Evolutionary conservation across 2,797 vertebrate genomes (phyloP).

Genomic region (Tarsius wallacei): DNA sequence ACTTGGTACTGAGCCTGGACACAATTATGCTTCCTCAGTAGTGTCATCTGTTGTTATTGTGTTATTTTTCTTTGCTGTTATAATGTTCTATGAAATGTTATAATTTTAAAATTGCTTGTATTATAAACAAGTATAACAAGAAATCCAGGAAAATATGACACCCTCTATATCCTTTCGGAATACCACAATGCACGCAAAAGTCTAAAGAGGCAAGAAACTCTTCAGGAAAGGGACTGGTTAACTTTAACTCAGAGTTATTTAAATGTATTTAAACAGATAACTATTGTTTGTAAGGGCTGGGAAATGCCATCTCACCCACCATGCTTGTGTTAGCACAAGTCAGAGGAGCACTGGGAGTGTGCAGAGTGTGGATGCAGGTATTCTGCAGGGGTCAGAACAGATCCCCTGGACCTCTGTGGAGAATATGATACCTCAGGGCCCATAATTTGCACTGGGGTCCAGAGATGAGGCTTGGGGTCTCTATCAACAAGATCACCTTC

Average conservation of each 20-base stretch:
- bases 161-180: rapidly evolving
- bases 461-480: no score
- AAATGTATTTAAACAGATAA: background rate
- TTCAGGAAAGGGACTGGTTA: background rate
- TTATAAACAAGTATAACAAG: no score
- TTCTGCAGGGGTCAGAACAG: no score
- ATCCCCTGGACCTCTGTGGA: no score
- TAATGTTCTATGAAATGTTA: rapidly evolving
- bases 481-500: background rate
- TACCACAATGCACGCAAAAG: rapidly evolving
- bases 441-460: no score
- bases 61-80: background rate
- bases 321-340: no score
- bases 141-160: background rate
- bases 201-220: background rate
- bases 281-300: no score
- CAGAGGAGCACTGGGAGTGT: no score
- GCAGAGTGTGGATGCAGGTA: no score
- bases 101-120: rapidly evolving
- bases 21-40: rapidly evolving
- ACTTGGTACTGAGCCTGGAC: rapidly evolving
- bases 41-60: rapidly evolving
- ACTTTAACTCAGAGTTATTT: background rate
- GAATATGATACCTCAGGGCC: no score
- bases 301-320: no score